Base-by-base conservation (phyloP, 2,797 vertebrate genomes). In the Meriones psammophilus region DNA sequence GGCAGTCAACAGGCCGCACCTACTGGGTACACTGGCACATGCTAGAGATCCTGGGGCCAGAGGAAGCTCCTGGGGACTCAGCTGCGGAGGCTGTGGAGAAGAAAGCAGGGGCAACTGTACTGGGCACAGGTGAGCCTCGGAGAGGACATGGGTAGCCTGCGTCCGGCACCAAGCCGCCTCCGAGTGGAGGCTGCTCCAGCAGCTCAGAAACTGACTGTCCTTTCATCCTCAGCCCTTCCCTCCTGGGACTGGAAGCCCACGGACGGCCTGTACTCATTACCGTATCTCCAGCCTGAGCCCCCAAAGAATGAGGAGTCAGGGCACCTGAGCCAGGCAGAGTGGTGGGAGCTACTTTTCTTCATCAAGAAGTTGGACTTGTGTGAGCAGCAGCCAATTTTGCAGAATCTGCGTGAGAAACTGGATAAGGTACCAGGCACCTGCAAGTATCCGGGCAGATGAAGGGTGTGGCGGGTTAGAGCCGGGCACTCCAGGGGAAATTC, bases 261-360 rank as follows among this genome's bases (percentile, higher is more conserved):
- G 0, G 99, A 98, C 0, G 99, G 99, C 0, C 98, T 99, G 46
- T 99, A 99, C 97, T 98, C 99, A 0, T 98, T 99, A 98, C 99
- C 99, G 0, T 99, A 99, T 98, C 98, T 99, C 97, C 96, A 97
- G 85, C 96, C 97, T 0, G 97, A 98, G 0, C 98, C 99, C 90
- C 97, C 78, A 28, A 96, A 96, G 30, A 96, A 93, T n/a, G 36
- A 96, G 9, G 98, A 99, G 56, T 91, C 96, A 0, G 97, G 91
- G 8, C n/a, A 73, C 15, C 98, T 99, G 94, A 99, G 98, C 94
- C 98, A 99, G 7, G 99, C 99, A 0, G 99, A 99, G 98, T 99
- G 99, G 99, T 99, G 99, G 99, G 99, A 99, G 97, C 96, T 99
- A 85, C 99, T 99, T n/a, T 99, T 99, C 98, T 99, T 99, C 68